Evolutionary conservation across 1,140 invertebrate species (phyloP).

Genomic region (Heliconius nattereri): DNA sequence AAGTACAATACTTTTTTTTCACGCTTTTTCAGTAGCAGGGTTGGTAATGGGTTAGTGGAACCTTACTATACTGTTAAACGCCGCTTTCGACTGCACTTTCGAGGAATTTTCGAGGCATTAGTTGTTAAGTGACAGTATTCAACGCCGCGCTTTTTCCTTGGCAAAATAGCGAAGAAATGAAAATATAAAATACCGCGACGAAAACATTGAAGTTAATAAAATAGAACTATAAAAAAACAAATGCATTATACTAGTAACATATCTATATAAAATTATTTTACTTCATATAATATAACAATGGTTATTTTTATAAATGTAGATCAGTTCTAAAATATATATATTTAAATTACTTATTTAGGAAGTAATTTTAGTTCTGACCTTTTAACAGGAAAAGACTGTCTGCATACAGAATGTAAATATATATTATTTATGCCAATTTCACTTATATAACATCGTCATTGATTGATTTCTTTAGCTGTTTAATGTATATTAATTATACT

Average conservation of each 20-base stretch:
- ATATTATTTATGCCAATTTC: neutral
- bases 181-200: no score
- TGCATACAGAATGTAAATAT: neutral
- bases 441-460: neutral
- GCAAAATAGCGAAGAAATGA: no score
- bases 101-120: no score
- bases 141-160: no score
- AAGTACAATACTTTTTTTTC: neutral
- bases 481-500: no score
- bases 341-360: neutral
- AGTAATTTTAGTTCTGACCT: neutral
- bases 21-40: no score
- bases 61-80: no score
- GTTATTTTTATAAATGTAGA: neutral
- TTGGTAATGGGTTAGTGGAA: no score
- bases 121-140: no score
- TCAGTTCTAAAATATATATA: neutral
- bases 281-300: neutral
- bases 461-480: neutral
- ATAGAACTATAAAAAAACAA: neutral
- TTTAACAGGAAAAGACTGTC: neutral
- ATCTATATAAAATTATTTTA: neutral
- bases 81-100: no score
- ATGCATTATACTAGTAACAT: neutral
- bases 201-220: neutral